phyloP scores from a whole-genome alignment of 2,797 vertebrate genomes.

The Melanotaenia nigrans region DNA sequence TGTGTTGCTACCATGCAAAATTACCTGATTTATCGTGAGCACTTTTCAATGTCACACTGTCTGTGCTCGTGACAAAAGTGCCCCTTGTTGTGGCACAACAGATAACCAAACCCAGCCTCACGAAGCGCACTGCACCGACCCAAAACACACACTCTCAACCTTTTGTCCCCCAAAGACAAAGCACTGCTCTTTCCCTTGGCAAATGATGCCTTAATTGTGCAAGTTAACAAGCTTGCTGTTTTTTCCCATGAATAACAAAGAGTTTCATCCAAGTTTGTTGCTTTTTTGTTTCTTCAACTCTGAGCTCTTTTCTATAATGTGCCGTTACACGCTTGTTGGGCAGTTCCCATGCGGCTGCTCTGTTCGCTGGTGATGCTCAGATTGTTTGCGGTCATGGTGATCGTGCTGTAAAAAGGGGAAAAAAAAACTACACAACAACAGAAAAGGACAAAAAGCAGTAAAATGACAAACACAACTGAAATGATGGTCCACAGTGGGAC shows the following conservation, averaged over 20 bases:
- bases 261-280: conserved; percentile 61
- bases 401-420: conserved; percentile 10
- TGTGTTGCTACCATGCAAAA: conserved; percentile 80
- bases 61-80: conserved; percentile 80
- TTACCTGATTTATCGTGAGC: conserved; percentile 75
- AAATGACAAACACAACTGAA: conserved; percentile 30
- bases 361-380: conserved; percentile 31
- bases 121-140: conserved; percentile 53
- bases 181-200: conserved; percentile 71
- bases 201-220: conserved; percentile 86
- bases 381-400: conserved; percentile 21
- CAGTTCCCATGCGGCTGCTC: conserved; percentile 67
- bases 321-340: conserved; percentile 64
- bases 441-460: conserved; percentile 29
- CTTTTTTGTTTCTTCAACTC: conserved; percentile 41
- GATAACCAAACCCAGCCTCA: conserved; percentile 68
- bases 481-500: conserved; percentile 63
- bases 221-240: conserved; percentile 80
- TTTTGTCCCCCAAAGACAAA: conserved; percentile 82
- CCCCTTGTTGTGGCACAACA: conserved; percentile 73
- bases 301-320: conserved; percentile 43
- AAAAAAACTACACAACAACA: conserved; percentile 32
- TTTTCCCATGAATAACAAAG: conserved; percentile 83
- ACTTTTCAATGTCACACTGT: conserved; percentile 79
- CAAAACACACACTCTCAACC: conserved; percentile 68